Conservation (phyloP, 1,140 invertebrate genomes). For the Aphaenogaster floridana region DNA sequence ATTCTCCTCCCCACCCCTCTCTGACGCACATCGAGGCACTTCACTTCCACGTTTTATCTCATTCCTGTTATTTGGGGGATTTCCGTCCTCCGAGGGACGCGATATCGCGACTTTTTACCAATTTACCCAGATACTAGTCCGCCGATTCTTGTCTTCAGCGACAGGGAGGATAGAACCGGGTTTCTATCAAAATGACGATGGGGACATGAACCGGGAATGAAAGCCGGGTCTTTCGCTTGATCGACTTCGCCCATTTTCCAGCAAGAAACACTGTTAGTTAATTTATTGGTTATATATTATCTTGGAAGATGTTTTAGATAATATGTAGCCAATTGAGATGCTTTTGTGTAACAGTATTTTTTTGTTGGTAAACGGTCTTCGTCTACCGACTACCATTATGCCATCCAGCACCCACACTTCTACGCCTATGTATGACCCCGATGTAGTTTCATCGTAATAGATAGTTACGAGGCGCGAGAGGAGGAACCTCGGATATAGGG, state of each 20-base stretch:
- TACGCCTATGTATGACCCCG: slow-evolving; percentile 37
- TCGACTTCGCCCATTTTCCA: too few species aligned
- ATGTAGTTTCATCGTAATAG: slow-evolving; percentile 18
- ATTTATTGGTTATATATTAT: too few species aligned
- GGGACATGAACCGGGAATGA: not conserved
- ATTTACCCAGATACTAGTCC: not conserved
- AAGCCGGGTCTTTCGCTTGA: too few species aligned
- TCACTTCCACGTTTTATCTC: slow-evolving; percentile 2
- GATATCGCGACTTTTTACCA: not conserved
- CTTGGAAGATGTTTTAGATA: too few species aligned
- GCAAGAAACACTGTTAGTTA: too few species aligned
- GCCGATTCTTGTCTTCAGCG: not conserved
- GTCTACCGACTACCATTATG: not conserved
- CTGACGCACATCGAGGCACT: not conserved
- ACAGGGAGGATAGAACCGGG: not conserved
- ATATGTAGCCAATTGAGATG: too few species aligned
- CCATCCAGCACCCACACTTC: not conserved
- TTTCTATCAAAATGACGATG: not conserved
- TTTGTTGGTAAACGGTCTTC: too few species aligned
- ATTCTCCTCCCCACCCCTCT: not conserved
- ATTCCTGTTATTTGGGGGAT: not conserved
- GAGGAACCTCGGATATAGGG: slow-evolving; percentile 20
- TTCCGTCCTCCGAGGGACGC: not conserved
- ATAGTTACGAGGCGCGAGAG: not conserved
- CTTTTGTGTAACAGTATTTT: too few species aligned